These are phyloP conservation scores for Alligator mississippiensis DNA, from an alignment of 2,113 vertebrate species.

Conservation along the genomic window DNA sequence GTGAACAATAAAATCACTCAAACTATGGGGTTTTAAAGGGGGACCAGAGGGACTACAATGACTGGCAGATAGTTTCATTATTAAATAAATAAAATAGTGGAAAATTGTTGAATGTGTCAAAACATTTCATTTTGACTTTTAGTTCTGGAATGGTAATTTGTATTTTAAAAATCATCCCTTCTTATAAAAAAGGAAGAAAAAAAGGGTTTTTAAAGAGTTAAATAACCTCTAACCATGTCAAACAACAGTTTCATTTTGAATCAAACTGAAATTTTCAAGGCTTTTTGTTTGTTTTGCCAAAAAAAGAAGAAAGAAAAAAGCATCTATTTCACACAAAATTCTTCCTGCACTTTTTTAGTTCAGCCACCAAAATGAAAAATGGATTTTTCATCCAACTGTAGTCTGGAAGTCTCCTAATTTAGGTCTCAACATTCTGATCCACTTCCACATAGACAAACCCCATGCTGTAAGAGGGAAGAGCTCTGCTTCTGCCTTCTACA, in stretches of 20 bases:
- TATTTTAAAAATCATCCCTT: not conserved
- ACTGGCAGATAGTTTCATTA: not conserved
- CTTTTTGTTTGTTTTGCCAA: too few species aligned
- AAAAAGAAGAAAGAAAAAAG: too few species aligned
- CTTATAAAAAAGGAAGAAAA: not conserved
- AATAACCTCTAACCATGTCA: not conserved
- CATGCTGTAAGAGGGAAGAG: not conserved
- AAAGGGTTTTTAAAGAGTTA: rapidly evolving
- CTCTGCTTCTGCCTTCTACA: not conserved
- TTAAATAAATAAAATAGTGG: not conserved
- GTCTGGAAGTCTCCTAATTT: not conserved
- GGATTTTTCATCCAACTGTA: not conserved
- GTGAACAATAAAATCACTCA: not conserved
- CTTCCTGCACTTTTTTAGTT: not conserved
- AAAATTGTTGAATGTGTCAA: not conserved
- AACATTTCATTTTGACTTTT: not conserved
- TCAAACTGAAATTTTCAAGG: too few species aligned
- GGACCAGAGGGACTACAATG: not conserved
- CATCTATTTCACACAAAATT: too few species aligned
- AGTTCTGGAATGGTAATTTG: not conserved
- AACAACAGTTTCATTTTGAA: too few species aligned
- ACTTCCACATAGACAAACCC: not conserved
- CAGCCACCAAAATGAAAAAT: not conserved
- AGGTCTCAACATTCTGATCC: not conserved
- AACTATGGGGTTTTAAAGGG: not conserved